Evolutionary conservation across 92 coral and sea anemone species (phyloP), one percentile per base, ranked within the genome.

Genomic region (Parazoanthus atlanticus): DNA sequence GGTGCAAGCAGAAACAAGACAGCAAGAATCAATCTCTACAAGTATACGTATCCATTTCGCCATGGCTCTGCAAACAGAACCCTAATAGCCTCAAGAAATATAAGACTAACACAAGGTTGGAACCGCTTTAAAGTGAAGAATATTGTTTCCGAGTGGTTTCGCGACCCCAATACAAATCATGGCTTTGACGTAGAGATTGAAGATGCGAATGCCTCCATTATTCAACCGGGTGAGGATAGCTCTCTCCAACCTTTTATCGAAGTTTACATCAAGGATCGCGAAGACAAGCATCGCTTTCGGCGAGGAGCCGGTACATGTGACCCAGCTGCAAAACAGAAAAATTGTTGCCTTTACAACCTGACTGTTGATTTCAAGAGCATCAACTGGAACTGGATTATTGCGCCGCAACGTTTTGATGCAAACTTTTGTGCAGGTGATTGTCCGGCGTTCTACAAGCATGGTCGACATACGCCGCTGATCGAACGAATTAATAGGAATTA

Each of bases 341-440:
- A 82, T 6, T 92, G 94, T 41, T 92, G 94, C 31, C 94, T 91
- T 16, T 86, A 78, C 64, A 75, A 54, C 6, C 75, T 92, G 5
- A 67, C 74, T 25, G 88, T 92, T 10, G 92, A 92, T 65, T 92
- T 92, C 76, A 64, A 72, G 34, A 80, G 66, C 0, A 78, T 92
- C 12, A 89, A 91, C 56, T 92, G 94, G 94, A 84, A 89, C 33
- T 92, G 89, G 89, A 86, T 92, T 64, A 85, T 92, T 15, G 94
- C 94, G 3, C 94, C 94, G 17, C 43, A 80, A 32, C 88, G 92
- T 29, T 91, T 91, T 79, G 41, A 70, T 74, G 94, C 94, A 38
- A 71, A 91, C 65, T 72, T 66, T 28, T 91, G 94, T 78, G 81
- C 88, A 5, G 94, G 94, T 4, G 92, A 89, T 5, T 91, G 94